Evolutionary conservation across 2,888 invertebrate species (phyloP).

Genomic region (Tipula confusa): DNA sequence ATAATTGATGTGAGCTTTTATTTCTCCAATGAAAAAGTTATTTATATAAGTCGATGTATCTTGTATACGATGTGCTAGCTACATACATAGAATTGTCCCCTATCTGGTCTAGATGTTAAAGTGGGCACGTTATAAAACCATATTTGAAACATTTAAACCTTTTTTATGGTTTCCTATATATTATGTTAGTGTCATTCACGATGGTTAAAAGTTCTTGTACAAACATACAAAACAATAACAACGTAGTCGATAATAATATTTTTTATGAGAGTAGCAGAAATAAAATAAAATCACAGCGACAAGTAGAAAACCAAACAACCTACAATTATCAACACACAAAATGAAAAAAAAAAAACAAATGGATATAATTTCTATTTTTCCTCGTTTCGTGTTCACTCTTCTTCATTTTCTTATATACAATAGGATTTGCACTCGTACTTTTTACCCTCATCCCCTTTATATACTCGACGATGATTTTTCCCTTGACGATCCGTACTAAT

Average conservation of each 20-base stretch:
- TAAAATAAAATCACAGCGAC: neutral
- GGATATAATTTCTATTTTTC: neutral
- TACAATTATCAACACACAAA: constrained; percentile 6
- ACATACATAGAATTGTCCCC: too few relatives aligned
- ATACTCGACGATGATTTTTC: neutral
- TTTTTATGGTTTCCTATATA: too few relatives aligned
- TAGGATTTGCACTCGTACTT: neutral
- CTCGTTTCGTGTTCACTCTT: neutral
- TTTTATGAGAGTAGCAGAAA: neutral
- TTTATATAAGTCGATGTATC: too few relatives aligned
- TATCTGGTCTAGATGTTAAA: too few relatives aligned
- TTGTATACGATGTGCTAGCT: too few relatives aligned
- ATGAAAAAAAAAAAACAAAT: too few relatives aligned
- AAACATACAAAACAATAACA: neutral
- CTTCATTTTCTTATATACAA: neutral
- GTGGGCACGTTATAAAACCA: too few relatives aligned
- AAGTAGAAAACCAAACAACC: neutral
- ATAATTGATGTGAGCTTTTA: too few relatives aligned
- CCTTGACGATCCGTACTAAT: neutral
- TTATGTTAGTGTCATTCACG: neutral
- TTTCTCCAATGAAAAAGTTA: too few relatives aligned
- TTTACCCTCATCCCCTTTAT: neutral
- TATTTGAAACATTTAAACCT: too few relatives aligned
- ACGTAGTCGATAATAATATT: neutral
- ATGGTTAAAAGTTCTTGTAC: neutral